Evolutionary conservation across 2,888 invertebrate species (phyloP).

Genomic region (Heteropelma amictum): DNA sequence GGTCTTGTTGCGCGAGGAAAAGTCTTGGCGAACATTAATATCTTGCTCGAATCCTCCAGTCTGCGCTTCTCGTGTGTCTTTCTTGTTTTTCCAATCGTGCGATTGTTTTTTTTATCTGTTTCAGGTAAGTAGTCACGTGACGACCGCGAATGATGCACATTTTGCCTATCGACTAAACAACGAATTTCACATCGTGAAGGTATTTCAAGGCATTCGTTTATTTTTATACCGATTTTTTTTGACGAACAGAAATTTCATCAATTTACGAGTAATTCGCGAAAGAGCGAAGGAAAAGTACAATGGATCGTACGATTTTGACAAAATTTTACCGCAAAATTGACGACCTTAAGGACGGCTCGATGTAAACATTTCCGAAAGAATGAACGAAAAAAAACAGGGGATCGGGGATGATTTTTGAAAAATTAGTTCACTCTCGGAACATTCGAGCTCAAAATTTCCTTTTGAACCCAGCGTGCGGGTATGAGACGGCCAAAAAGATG

Average conservation of each 20-base stretch:
- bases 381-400: no score
- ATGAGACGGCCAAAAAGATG: no score
- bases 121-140: conserved; percentile 37
- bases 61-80: no score
- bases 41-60: no score
- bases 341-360: neutral
- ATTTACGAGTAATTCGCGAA: neutral
- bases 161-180: conserved; percentile 15
- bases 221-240: neutral
- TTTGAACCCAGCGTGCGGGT: no score
- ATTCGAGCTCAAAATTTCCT: no score
- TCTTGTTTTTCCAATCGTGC: conserved; percentile 7
- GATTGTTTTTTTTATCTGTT: conserved; percentile 27
- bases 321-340: neutral
- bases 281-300: no score
- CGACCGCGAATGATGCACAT: neutral
- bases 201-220: conserved; percentile 15
- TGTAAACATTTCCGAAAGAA: no score
- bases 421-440: no score
- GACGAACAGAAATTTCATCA: neutral
- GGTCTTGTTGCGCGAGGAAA: neutral
- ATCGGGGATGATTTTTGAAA: no score
- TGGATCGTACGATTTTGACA: no score
- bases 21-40: no score
- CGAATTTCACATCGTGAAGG: conserved; percentile 17